These are phyloP conservation scores for Anguilla marmorata DNA, from an alignment of 2,797 vertebrate species.

Conservation along the genomic window DNA sequence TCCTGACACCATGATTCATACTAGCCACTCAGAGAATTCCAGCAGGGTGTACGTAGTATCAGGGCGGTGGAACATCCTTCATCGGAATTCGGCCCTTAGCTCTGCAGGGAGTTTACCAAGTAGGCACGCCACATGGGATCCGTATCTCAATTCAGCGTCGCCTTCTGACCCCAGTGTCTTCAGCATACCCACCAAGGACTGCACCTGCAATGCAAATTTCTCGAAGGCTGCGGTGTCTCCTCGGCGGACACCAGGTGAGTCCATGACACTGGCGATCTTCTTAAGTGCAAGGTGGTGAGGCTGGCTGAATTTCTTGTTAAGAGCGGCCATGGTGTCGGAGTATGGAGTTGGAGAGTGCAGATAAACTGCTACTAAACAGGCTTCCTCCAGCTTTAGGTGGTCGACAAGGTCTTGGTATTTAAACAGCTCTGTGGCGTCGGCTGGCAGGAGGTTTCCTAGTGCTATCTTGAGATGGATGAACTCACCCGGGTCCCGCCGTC, in stretches of 20 bases:
- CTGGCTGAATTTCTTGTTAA: background rate
- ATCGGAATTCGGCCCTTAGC: background rate
- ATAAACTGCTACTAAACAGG: background rate
- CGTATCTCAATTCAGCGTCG: background rate
- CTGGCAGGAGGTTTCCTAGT: background rate
- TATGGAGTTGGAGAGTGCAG: background rate
- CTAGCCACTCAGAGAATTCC: conserved; percentile 24
- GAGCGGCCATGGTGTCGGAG: background rate
- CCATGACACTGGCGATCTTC: background rate
- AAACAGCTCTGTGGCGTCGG: background rate
- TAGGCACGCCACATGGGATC: background rate
- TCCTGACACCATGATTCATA: background rate
- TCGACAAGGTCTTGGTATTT: background rate
- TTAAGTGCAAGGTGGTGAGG: background rate
- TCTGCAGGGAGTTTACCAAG: conserved; percentile 7
- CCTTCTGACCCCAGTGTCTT: background rate
- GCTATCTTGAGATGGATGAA: background rate
- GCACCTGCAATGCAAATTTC: background rate
- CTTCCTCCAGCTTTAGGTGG: background rate
- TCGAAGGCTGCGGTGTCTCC: background rate
- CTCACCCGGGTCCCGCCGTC: background rate
- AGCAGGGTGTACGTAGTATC: background rate
- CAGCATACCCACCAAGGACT: background rate
- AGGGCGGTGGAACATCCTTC: background rate
- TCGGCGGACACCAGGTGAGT: background rate